Base-by-base conservation (phyloP, 1,140 invertebrate species). In the Cherax destructor region DNA sequence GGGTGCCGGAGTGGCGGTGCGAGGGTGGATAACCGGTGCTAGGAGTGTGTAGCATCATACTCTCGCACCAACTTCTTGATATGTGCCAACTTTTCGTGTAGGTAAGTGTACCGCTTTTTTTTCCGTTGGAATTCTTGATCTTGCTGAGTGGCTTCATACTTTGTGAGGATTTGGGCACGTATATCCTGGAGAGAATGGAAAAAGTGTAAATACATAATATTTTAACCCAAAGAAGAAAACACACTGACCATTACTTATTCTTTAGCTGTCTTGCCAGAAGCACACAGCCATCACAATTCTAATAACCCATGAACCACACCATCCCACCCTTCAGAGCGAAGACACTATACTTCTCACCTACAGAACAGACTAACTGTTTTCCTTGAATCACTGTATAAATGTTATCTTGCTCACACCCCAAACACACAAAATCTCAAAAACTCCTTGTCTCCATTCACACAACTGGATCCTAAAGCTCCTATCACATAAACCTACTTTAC, bases 11-110 rank as follows among this genome's bases (percentile, higher is more conserved):
- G 74, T 59, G 85, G 65, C 56, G 69, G 88, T 74, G 81, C 88
- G 74, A 77, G 88, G 88, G 41, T 49, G 52, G 69, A 59, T 56
- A 83, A 90, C 88, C 88, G 72, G 88, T 90, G 88, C 88, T 90
- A 90, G 88, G 88, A 90, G 24, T 84, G 88, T 10, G 65, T 74
- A 30, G 69, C 30, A 49, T 90, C 88, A 84, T 90, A 90, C 69
- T 90, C 80, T 84, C 50, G 72, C 69, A 90, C 88, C 69, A 90
- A 61, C 52, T 52, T 90, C 88, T 90, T 90, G 72, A 90, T 90
- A 50, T 90, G 81, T 21, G 88, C 52, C 10, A 90, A 56, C 81
- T 90, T 90, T 84, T 90, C 81, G 59, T 90, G 88, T 47, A 90
- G 78, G 72, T 90, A 90, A 59, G 59, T 78, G 69, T 90, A 84